phyloP scores from a whole-genome alignment of 2,888 invertebrate genomes.

The Camptogramma bilineatum region DNA sequence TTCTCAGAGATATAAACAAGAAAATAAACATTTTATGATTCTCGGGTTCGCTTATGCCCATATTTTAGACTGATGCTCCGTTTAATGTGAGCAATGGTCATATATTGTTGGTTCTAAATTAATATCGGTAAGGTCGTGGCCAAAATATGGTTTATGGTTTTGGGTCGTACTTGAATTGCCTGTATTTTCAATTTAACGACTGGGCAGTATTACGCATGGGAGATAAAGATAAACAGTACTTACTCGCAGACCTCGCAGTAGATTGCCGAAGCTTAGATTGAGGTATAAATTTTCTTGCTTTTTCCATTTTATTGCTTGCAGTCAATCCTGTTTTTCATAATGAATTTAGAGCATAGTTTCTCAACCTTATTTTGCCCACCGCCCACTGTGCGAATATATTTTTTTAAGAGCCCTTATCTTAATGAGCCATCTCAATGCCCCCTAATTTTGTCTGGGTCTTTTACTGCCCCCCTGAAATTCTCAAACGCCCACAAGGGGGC shows the following conservation, averaged over 20 bases:
- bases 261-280: neutral
- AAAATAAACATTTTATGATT: constrained; percentile 5
- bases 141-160: constrained; percentile 31
- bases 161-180: constrained; percentile 27
- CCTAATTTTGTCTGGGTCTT: too few relatives aligned
- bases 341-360: too few relatives aligned
- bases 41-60: constrained; percentile 22
- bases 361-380: too few relatives aligned
- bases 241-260: constrained; percentile 10
- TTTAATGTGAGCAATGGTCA: constrained; percentile 22
- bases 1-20: neutral
- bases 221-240: constrained; percentile 25
- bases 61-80: constrained; percentile 41
- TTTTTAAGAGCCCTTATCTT: too few relatives aligned
- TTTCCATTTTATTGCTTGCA: neutral
- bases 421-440: too few relatives aligned
- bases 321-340: too few relatives aligned
- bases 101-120: constrained; percentile 27
- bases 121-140: constrained; percentile 27
- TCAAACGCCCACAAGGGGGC: too few relatives aligned
- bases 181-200: constrained; percentile 29
- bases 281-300: neutral
- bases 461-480: too few relatives aligned
- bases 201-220: constrained; percentile 22
- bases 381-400: too few relatives aligned